Conservation (phyloP, 2,888 invertebrate species). For the Parnassius glacialis region DNA sequence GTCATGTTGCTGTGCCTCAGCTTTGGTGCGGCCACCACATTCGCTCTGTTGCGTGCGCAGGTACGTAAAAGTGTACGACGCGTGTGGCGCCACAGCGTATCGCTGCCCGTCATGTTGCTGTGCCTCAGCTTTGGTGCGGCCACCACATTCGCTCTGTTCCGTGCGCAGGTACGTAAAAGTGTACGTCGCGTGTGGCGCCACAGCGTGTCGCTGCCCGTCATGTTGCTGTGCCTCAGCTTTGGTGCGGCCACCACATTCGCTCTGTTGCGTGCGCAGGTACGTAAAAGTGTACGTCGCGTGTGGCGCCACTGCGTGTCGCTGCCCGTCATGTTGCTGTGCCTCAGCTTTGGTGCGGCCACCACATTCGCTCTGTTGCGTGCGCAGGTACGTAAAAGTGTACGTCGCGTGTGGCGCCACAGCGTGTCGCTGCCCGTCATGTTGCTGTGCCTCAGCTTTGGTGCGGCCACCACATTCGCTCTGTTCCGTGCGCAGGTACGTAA, state of each 20-base stretch:
- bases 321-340: conserved; percentile 91
- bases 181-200: no score
- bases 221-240: no score
- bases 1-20: no score
- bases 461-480: conserved; percentile 91
- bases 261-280: conserved; percentile 94
- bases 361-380: conserved; percentile 90
- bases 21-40: no score
- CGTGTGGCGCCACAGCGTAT: no score
- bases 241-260: conserved; percentile 91
- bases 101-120: no score
- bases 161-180: no score
- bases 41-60: no score
- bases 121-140: no score
- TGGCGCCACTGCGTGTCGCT: conserved; percentile 92
- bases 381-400: conserved; percentile 82
- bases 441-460: conserved; percentile 88
- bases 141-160: no score
- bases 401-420: background rate
- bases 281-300: conserved; percentile 90
- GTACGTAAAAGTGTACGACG: no score
- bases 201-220: no score
- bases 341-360: conserved; percentile 89
- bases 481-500: conserved; percentile 87
- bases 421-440: conserved; percentile 42